These are phyloP conservation scores for Premnoplex brunnescens DNA, from an alignment of 2,797 vertebrate species.

Conservation along the genomic window DNA sequence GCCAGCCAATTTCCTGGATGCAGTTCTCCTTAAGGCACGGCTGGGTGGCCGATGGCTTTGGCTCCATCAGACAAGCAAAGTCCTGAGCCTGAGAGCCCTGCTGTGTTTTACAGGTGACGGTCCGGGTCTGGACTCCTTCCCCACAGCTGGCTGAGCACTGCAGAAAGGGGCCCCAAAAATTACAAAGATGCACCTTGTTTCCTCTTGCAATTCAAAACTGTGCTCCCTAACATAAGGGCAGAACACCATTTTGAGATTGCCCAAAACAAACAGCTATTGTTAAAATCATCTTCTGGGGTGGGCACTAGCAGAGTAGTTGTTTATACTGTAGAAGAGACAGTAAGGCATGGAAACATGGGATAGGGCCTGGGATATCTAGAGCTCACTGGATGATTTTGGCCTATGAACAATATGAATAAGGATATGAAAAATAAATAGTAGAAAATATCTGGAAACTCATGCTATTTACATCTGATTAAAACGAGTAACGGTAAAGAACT, in stretches of 20 bases:
- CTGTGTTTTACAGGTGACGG: constrained; percentile 79
- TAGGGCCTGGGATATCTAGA: not conserved
- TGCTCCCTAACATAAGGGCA: not conserved
- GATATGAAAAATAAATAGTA: not conserved
- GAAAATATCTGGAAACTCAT: not conserved
- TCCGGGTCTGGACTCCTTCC: constrained; percentile 85
- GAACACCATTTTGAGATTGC: not conserved
- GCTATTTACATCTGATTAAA: not conserved
- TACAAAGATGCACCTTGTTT: not conserved
- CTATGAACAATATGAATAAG: not conserved
- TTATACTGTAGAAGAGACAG: not conserved
- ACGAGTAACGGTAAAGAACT: not conserved
- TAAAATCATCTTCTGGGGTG: not conserved
- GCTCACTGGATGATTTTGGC: not conserved
- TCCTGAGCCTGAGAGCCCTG: constrained; percentile 79
- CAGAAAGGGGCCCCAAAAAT: not conserved
- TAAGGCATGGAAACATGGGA: not conserved
- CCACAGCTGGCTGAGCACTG: constrained; percentile 93
- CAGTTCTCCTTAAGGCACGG: constrained; percentile 81
- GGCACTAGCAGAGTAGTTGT: not conserved
- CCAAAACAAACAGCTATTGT: not conserved
- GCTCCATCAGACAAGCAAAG: constrained; percentile 75
- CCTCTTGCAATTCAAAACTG: not conserved
- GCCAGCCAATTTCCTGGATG: constrained; percentile 82
- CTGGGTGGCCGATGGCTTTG: constrained; percentile 75